Base-by-base conservation (phyloP, 2,113 vertebrate species). In the Peromyscus polionotus region DNA sequence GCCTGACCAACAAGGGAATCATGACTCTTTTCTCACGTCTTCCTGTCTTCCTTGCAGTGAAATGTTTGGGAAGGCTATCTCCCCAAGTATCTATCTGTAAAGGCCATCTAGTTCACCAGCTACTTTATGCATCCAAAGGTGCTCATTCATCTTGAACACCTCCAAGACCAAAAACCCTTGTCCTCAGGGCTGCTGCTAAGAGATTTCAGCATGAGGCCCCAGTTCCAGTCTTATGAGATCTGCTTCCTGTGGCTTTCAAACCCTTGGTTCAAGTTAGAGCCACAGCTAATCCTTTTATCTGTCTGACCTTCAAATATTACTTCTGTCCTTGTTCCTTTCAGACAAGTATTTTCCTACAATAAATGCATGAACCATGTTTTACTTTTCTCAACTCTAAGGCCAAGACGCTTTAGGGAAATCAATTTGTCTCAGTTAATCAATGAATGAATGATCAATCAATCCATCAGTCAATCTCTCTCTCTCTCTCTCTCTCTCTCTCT, bases 331-430 rank as follows among this genome's bases (percentile, higher is more conserved):
- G 79, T 85, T 94, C 59, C 75, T 80, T 79, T 80, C 24, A 73
- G 33, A 77, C 9, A 48, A 77, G 59, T 28, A n/a, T 68, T 94
- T 96, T 81, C 87, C 96, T 73, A 79, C 1, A 90, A 48, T 54
- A 90, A 92, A 76, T 31, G 9, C 81, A 42, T 8, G 61, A 95
- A 57, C 9, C 7, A 6, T 36, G 4, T 39, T 90, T 88, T 77
- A 76, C 57, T 33, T 20, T 90, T 7, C 24, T 51, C 8, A 28
- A 61, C 28, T 89, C 83, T 80, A 92, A 73, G 61, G 51, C 39
- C n/a, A 80, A 84, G 83, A 65, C 17, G 68, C 76, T 81, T 85
- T 0, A 83, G 63, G 59, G 75, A 97, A 96, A 97, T 95, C 88
- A 84, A 70, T 61, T 68, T 57, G 91, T 87, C 59, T 93, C 90